A percentile compares a stretch with the other conserved stretches of the same genome.
Conservation (phyloP, 1,140 invertebrate species). For the Drosophila sp. region DNA sequence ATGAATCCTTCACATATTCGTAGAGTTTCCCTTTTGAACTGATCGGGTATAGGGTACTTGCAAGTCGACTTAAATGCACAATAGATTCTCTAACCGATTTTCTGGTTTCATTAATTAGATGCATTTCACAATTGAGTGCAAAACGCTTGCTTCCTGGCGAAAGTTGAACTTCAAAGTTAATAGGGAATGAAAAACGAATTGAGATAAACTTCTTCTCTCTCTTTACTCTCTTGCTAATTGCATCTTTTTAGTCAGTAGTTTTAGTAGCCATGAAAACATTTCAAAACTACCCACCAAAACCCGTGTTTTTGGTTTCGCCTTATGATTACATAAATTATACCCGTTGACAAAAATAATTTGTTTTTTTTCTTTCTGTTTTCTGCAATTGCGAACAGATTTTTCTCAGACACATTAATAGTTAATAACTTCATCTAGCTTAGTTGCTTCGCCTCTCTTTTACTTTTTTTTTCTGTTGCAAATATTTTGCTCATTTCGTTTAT, state of each 20-base stretch:
- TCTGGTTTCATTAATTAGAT: slow-evolving; percentile 16
- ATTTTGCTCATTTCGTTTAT: slow-evolving; percentile 12
- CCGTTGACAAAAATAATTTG: slow-evolving; percentile 43
- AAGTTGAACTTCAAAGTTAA: slow-evolving; percentile 11
- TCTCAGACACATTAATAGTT: slow-evolving; percentile 53
- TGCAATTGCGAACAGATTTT: slow-evolving; percentile 31
- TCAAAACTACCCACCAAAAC: slow-evolving; percentile 64
- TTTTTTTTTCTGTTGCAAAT: slow-evolving; percentile 7
- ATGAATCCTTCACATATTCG: too few species aligned
- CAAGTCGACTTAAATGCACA: neutral
- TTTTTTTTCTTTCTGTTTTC: neutral
- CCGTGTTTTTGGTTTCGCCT: slow-evolving; percentile 42
- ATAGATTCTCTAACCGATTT: neutral
- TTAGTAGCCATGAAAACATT: slow-evolving; percentile 48
- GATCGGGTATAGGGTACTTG: too few species aligned
- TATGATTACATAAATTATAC: slow-evolving; percentile 73
- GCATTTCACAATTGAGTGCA: slow-evolving; percentile 5
- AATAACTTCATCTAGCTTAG: slow-evolving; percentile 58
- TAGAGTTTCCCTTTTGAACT: too few species aligned
- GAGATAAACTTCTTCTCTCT: neutral
- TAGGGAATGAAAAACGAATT: slow-evolving; percentile 2
- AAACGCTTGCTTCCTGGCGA: slow-evolving; percentile 16
- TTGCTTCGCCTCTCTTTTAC: slow-evolving; percentile 21
- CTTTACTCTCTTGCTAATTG: slow-evolving; percentile 25
- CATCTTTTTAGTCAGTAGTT: slow-evolving; percentile 61